Conservation (phyloP, 2,888 invertebrate species). For the Eubasilissa splendida region DNA sequence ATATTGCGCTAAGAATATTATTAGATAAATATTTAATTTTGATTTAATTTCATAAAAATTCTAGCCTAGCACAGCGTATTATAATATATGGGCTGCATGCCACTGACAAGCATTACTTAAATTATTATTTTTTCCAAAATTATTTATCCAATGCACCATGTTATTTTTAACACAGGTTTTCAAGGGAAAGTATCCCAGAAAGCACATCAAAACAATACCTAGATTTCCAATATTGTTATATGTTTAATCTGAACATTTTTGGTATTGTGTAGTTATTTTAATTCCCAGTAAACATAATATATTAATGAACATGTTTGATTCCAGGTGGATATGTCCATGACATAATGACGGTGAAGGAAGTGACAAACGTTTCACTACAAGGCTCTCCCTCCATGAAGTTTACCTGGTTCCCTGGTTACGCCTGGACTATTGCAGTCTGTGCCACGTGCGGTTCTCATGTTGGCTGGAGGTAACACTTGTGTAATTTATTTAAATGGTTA, state of each 20-base stretch:
- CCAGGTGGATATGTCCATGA: conserved; percentile 70
- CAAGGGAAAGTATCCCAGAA: no score
- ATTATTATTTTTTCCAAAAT: no score
- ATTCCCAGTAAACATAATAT: background rate
- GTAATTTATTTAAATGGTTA: background rate
- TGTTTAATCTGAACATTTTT: background rate
- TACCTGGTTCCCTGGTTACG: conserved; percentile 72
- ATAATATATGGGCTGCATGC: no score
- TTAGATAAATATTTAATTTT: no score
- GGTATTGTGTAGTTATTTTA: background rate
- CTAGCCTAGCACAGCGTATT: no score
- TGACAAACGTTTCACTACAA: conserved; percentile 61
- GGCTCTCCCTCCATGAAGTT: conserved; percentile 65
- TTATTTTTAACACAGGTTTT: no score
- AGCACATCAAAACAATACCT: no score
- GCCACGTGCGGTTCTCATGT: conserved; percentile 65
- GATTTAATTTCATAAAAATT: no score
- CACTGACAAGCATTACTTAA: no score
- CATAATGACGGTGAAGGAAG: conserved; percentile 66
- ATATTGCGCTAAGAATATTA: no score
- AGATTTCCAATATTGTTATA: no score
- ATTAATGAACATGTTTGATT: background rate
- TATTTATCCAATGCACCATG: no score
- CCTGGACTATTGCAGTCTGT: conserved; percentile 67
- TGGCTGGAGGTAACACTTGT: conserved; percentile 64